These are phyloP conservation scores for Bagarius yarrelli DNA, from an alignment of 2,113 vertebrate species.

Conservation along the genomic window DNA sequence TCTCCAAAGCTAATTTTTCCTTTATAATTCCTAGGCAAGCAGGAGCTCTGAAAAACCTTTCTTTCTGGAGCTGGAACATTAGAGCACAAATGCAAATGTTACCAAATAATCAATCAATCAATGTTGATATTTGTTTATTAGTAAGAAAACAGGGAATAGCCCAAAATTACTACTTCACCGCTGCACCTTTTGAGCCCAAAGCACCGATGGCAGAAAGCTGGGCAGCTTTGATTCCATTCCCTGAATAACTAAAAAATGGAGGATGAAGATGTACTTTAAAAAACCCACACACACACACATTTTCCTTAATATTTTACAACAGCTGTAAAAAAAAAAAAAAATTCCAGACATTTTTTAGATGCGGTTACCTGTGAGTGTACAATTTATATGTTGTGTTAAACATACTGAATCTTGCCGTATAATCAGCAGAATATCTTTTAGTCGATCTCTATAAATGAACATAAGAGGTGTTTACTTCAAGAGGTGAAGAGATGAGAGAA, in stretches of 20 bases:
- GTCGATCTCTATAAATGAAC: constrained; percentile 74
- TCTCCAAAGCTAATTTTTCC: constrained; percentile 89
- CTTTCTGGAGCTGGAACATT: constrained; percentile 59
- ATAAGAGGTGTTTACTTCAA: background rate
- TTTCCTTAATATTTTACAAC: background rate
- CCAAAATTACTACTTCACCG: background rate
- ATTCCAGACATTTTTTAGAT: background rate
- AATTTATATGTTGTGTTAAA: constrained; percentile 87
- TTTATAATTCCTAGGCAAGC: constrained; percentile 82
- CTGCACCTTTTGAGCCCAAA: constrained; percentile 78
- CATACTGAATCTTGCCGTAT: constrained; percentile 83
- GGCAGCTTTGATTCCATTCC: constrained; percentile 90
- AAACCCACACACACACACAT: background rate
- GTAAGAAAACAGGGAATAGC: background rate
- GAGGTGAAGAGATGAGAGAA: background rate
- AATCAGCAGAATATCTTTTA: constrained; percentile 76
- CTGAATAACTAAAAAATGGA: constrained; percentile 85
- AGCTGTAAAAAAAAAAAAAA: too few relatives aligned
- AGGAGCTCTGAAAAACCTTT: constrained; percentile 78
- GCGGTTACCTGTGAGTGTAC: constrained; percentile 87
- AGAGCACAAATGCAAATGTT: background rate
- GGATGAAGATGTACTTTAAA: background rate
- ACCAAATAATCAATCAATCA: background rate
- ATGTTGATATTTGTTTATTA: background rate
- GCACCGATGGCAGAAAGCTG: constrained; percentile 85